Conservation (phyloP, 2,797 vertebrate genomes). For the Phrynocephalus vlangalii region DNA sequence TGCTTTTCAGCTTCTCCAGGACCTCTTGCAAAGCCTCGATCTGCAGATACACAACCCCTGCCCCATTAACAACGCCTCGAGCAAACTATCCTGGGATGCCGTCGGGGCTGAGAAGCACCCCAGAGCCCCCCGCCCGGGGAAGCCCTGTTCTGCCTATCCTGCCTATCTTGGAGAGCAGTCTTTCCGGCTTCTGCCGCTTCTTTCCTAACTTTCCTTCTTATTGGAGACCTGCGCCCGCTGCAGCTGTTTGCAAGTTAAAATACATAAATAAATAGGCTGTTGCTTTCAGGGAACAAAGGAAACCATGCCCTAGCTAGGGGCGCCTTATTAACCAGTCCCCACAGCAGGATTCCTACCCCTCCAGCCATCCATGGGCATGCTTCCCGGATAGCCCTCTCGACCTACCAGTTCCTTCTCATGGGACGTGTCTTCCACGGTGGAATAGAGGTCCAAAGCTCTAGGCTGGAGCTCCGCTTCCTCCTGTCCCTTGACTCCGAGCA, state of each 20-base stretch:
- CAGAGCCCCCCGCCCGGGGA: background rate
- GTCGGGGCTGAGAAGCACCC: background rate
- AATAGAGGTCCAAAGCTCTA: conserved; percentile 72
- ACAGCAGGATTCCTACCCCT: background rate
- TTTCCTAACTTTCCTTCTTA: background rate
- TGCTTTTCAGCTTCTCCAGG: conserved; percentile 85
- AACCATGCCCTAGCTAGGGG: background rate
- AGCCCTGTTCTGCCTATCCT: background rate
- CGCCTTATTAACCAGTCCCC: too few species aligned
- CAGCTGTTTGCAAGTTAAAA: background rate
- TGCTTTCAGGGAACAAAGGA: conserved; percentile 14
- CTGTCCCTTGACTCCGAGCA: conserved; percentile 70
- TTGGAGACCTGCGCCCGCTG: background rate
- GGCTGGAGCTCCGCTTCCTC: conserved; percentile 72
- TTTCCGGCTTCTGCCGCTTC: background rate
- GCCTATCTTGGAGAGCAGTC: background rate
- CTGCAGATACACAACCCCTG: conserved; percentile 70
- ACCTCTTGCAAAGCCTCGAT: conserved; percentile 84
- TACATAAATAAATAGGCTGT: too few species aligned
- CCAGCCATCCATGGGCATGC: background rate
- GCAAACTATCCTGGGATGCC: background rate
- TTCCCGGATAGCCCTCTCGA: background rate
- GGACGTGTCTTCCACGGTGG: conserved; percentile 70
- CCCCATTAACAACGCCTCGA: background rate
- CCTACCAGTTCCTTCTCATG: conserved; percentile 81